Conservation (phyloP, 2,113 vertebrate genomes). For the Megaleporinus macrocephalus region DNA sequence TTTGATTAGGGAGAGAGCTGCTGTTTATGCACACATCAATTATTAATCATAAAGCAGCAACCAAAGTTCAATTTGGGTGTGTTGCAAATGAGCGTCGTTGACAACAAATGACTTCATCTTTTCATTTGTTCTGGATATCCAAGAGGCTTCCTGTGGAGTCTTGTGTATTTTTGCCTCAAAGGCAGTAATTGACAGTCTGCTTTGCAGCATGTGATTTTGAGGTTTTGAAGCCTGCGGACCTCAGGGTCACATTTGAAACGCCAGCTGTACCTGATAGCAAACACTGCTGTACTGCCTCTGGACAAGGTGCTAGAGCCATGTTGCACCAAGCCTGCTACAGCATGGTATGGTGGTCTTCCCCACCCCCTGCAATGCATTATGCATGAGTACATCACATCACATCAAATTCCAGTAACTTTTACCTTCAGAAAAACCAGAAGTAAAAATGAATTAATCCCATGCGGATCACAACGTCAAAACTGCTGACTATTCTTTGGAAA, state of each 20-base stretch:
- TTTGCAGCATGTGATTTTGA: constrained; percentile 23
- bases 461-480: no score
- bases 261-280: constrained; percentile 3
- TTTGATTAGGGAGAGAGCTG: neutral
- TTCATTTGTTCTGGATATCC: neutral
- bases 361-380: neutral
- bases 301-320: neutral
- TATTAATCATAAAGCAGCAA: neutral
- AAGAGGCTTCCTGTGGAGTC: neutral
- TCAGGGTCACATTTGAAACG: constrained; percentile 17
- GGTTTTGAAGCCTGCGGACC: neutral
- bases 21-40: neutral
- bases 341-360: neutral
- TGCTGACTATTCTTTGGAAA: no score
- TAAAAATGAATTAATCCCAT: no score
- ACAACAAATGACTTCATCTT: neutral
- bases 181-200: neutral
- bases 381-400: constrained; percentile 14
- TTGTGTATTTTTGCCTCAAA: neutral
- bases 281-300: constrained; percentile 11
- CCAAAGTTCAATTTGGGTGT: neutral
- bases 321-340: constrained; percentile 1
- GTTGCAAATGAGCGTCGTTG: neutral
- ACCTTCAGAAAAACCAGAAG: no score
- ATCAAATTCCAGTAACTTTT: no score